phyloP scores from a whole-genome alignment of 2,113 vertebrate genomes.

The Pao palembangensis region DNA sequence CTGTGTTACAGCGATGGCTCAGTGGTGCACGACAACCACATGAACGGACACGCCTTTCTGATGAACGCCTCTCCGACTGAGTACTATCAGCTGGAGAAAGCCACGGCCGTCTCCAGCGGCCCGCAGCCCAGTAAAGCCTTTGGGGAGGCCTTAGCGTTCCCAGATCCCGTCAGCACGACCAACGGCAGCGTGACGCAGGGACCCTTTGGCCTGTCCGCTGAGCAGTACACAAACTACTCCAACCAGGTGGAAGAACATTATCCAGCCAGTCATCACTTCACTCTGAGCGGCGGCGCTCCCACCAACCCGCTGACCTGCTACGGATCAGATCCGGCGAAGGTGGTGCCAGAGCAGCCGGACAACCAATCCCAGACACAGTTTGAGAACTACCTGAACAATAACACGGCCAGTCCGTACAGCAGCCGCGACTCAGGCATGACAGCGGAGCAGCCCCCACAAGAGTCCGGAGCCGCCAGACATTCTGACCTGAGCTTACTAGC shows the following conservation, averaged over 20 bases:
- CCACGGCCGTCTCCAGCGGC: conserved; percentile 68
- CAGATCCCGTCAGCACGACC: conserved; percentile 80
- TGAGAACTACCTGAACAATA: conserved; percentile 92
- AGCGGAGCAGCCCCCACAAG: conserved; percentile 81
- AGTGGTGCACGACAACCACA: conserved; percentile 80
- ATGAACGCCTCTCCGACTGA: conserved; percentile 83
- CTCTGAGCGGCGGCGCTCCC: conserved; percentile 67
- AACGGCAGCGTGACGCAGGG: conserved; percentile 78
- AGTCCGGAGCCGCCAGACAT: conserved; percentile 71
- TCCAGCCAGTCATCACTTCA: conserved; percentile 79
- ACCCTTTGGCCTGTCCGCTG: conserved; percentile 83
- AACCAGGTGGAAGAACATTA: conserved; percentile 66
- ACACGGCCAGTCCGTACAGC: conserved; percentile 82
- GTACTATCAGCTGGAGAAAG: conserved; percentile 91
- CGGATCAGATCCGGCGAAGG: conserved; percentile 80
- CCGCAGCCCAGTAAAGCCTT: conserved; percentile 71
- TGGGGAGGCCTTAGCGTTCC: conserved; percentile 72
- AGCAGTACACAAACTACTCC: conserved; percentile 79
- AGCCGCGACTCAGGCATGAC: conserved; percentile 75
- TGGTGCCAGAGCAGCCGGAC: conserved; percentile 75
- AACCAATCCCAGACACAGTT: conserved; percentile 83
- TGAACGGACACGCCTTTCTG: conserved; percentile 85
- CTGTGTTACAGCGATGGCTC: conserved; percentile 86
- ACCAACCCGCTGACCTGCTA: conserved; percentile 79
- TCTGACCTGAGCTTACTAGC: conserved; percentile 85